A percentile compares a stretch with the other conserved stretches of the same genome.
These are phyloP conservation scores for Drosophila sulfurigaster DNA, from an alignment of 1,140 invertebrate genomes.

Conservation along the genomic window DNA sequence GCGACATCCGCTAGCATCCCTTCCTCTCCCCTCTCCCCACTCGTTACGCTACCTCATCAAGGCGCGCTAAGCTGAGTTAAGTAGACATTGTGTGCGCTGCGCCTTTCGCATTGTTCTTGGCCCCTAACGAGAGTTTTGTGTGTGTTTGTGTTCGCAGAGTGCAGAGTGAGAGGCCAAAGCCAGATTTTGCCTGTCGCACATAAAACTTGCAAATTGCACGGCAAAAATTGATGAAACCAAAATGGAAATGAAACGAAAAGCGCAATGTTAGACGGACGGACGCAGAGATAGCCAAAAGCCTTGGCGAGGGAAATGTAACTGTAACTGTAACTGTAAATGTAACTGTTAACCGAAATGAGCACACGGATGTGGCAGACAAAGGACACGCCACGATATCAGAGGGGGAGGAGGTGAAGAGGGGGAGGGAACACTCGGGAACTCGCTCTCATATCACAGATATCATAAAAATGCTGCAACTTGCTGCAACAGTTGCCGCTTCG, in stretches of 20 bases:
- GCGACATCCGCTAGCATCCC: background rate
- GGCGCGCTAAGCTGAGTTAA: constrained; percentile 40
- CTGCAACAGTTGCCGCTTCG: constrained; percentile 54
- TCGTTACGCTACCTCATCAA: background rate
- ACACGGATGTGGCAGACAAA: constrained; percentile 19
- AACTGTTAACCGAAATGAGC: constrained; percentile 15
- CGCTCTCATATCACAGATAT: constrained; percentile 36
- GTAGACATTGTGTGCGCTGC: constrained; percentile 18
- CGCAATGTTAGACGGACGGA: constrained; percentile 18
- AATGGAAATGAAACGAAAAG: constrained; percentile 50
- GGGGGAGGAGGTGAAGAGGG: background rate
- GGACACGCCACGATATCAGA: too few relatives aligned
- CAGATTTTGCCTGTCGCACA: constrained; percentile 15
- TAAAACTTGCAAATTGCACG: constrained; percentile 60
- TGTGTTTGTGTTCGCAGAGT: constrained; percentile 5
- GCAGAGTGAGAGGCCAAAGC: constrained; percentile 20
- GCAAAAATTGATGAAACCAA: constrained; percentile 53
- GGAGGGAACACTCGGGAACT: background rate
- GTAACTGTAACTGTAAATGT: constrained; percentile 19
- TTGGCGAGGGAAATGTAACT: constrained; percentile 12
- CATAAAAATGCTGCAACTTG: constrained; percentile 58
- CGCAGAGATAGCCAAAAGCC: background rate
- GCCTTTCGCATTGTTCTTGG: constrained; percentile 30
- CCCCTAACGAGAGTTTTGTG: constrained; percentile 31
- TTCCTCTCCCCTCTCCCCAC: background rate